A percentile compares a stretch with the other conserved stretches of the same genome.
phyloP scores from a whole-genome alignment of 2,888 invertebrate genomes.

The Leucoptera coffeella region DNA sequence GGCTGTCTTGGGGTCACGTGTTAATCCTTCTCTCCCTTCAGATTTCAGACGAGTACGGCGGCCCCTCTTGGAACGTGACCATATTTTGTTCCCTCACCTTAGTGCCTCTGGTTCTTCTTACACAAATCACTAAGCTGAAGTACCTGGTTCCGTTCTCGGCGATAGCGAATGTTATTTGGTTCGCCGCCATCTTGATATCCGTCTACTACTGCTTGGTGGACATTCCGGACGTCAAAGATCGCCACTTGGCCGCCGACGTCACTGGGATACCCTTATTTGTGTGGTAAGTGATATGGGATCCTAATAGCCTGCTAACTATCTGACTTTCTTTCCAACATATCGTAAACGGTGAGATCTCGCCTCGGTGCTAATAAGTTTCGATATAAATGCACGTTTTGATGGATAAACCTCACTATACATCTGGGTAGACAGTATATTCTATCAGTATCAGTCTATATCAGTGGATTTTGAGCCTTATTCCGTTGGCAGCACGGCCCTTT shows the following conservation, averaged over 20 bases:
- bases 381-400: neutral
- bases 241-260: slow-evolving; percentile 40
- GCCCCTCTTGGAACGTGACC: slow-evolving; percentile 50
- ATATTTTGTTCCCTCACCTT: slow-evolving; percentile 61
- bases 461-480: neutral
- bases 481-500: slow-evolving; percentile 74
- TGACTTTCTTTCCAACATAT: too few species aligned
- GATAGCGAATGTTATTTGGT: slow-evolving; percentile 78
- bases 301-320: too few species aligned
- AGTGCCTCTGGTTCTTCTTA: slow-evolving; percentile 62
- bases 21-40: too few species aligned
- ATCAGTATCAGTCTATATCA: too few species aligned
- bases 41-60: slow-evolving; percentile 47
- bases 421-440: too few species aligned
- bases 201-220: slow-evolving; percentile 72
- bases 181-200: slow-evolving; percentile 72
- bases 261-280: slow-evolving; percentile 80
- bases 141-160: slow-evolving; percentile 86
- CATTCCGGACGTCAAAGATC: slow-evolving; percentile 27
- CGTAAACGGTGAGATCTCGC: too few species aligned
- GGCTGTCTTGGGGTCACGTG: too few species aligned
- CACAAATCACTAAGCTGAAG: slow-evolving; percentile 72
- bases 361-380: too few species aligned
- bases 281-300: slow-evolving; percentile 20
- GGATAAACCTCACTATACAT: too few species aligned